Evolutionary conservation across 2,113 vertebrate genomes (phyloP).

Genomic region (Cryptotis parvus): DNA sequence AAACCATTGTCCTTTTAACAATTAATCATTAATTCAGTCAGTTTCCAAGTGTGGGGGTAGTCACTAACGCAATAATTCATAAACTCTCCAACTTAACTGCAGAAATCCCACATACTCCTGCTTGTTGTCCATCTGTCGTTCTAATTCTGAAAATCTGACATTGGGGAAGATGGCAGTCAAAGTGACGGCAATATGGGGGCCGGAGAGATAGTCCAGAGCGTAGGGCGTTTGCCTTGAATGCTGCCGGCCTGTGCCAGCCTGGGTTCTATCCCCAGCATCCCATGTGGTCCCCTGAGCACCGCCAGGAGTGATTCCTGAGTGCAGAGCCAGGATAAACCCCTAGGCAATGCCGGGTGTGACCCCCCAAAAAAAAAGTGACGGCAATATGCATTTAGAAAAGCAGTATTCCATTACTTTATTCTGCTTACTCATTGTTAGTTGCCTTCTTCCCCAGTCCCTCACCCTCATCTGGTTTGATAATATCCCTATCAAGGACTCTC

Average conservation of each 20-base stretch:
- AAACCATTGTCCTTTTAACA: neutral
- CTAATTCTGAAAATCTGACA: neutral
- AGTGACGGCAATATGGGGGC: no score
- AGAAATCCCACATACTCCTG: neutral
- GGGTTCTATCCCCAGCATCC: no score
- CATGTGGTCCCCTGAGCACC: no score
- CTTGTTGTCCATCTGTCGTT: neutral
- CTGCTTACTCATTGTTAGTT: constrained; percentile 21
- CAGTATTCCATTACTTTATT: constrained; percentile 38
- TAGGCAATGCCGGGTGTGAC: no score
- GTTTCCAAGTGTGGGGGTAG: neutral
- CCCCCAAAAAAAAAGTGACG: no score
- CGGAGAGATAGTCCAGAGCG: no score
- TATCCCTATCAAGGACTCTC: constrained; percentile 34
- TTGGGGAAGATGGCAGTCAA: neutral
- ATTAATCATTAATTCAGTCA: constrained; percentile 5
- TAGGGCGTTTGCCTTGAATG: no score
- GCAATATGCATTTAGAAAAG: neutral
- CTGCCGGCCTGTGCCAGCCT: no score
- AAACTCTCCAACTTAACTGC: neutral
- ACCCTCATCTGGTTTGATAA: constrained; percentile 5
- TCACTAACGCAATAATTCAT: neutral
- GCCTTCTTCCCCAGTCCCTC: neutral
- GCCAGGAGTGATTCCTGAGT: no score
- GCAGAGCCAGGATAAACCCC: no score